Evolutionary conservation across 2,113 vertebrate genomes (phyloP).

Genomic region (Hystrix cristata): DNA sequence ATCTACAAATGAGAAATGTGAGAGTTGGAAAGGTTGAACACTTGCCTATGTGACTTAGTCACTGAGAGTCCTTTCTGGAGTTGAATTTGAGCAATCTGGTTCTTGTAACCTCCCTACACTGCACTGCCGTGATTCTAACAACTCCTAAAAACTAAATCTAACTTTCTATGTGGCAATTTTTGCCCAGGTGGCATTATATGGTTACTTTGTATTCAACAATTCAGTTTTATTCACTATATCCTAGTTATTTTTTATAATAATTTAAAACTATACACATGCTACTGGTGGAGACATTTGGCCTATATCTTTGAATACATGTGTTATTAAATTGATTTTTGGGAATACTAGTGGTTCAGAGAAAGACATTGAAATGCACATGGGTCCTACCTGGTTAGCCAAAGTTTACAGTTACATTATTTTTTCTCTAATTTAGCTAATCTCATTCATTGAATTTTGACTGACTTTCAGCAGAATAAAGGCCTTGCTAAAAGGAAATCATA

Average conservation of each 20-base stretch:
- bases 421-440: conserved; percentile 54
- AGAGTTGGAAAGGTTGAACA: background rate
- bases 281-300: background rate
- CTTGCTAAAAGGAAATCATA: conserved; percentile 35
- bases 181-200: background rate
- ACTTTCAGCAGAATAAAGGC: conserved; percentile 43
- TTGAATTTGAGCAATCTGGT: background rate
- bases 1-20: background rate
- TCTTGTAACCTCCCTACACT: background rate
- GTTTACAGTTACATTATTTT: conserved; percentile 43
- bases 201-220: background rate
- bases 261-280: background rate
- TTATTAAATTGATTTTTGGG: conserved; percentile 50
- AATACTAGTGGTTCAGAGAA: conserved; percentile 10
- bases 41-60: background rate
- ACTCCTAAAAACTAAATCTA: background rate
- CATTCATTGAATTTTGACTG: conserved; percentile 61
- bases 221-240: background rate
- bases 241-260: conserved; percentile 3
- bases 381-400: background rate
- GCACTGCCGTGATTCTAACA: background rate
- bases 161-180: conserved; percentile 3
- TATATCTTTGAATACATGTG: background rate
- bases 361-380: conserved; percentile 28
- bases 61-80: background rate